Evolutionary conservation across 2,113 vertebrate genomes (phyloP).

Genomic region (Pangasianodon gigas): DNA sequence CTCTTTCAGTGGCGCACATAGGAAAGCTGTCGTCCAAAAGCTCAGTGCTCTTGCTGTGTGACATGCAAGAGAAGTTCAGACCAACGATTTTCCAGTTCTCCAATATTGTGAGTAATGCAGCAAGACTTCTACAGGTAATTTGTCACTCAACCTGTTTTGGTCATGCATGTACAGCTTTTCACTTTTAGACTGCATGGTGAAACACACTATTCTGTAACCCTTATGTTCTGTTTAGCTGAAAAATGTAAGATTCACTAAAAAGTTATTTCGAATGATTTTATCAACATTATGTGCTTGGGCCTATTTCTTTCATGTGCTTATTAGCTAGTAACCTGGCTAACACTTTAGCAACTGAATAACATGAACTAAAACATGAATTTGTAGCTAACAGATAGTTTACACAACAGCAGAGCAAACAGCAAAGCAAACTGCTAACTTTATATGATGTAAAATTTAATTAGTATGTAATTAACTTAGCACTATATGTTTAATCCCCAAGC

Average conservation of each 20-base stretch:
- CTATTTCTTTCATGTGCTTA: neutral
- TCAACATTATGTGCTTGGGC: neutral
- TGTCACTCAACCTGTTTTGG: neutral
- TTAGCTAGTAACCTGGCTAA: neutral
- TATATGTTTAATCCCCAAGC: neutral
- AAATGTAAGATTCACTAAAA: neutral
- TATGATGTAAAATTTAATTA: neutral
- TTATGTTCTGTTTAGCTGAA: neutral
- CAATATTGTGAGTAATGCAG: conserved; percentile 81
- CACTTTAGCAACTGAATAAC: neutral
- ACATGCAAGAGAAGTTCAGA: conserved; percentile 91
- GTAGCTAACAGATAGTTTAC: neutral
- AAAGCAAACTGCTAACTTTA: neutral
- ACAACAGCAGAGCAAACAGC: neutral
- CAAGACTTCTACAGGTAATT: conserved; percentile 82
- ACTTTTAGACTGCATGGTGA: neutral
- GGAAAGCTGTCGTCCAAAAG: conserved; percentile 74
- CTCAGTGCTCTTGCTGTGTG: conserved; percentile 83
- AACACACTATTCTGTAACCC: neutral
- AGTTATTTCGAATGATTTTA: neutral
- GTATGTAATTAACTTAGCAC: neutral
- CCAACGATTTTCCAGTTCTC: conserved; percentile 78
- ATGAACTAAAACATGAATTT: neutral
- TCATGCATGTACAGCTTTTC: neutral
- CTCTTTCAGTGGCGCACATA: conserved; percentile 9